Conservation (phyloP, 2,113 vertebrate species). For the Marcusenius ussheri region DNA sequence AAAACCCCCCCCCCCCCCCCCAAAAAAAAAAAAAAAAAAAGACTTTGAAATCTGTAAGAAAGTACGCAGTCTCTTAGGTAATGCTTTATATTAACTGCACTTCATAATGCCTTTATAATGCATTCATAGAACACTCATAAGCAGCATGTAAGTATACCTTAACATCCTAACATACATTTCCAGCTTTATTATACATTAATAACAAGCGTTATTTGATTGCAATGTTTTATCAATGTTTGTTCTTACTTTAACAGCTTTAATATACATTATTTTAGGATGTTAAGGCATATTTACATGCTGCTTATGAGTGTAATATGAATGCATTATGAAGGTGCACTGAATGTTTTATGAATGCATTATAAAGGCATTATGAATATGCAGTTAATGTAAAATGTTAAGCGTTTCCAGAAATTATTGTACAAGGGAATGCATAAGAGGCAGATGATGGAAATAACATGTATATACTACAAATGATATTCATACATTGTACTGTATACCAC, state of each 20-base stretch:
- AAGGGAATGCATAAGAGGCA: neutral
- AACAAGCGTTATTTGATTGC: neutral
- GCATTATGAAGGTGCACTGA: too few species aligned
- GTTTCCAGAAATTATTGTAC: neutral
- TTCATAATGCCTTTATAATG: neutral
- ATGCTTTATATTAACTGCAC: neutral
- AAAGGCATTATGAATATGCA: neutral
- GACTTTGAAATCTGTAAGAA: too few species aligned
- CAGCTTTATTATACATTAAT: neutral
- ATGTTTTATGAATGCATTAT: neutral
- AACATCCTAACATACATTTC: neutral
- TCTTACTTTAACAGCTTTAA: neutral
- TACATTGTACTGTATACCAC: neutral
- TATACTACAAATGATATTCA: neutral
- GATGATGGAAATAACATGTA: neutral
- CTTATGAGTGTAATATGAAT: neutral
- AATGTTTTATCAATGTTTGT: neutral
- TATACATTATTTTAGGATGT: too few species aligned
- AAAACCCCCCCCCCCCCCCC: neutral
- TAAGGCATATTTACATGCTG: neutral
- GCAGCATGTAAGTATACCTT: neutral
- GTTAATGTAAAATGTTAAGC: neutral
- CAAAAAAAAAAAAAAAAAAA: neutral
- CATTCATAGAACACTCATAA: neutral
- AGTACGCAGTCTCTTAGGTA: neutral